Percentiles rank a stretch among this genome's conserved stretches.
Evolutionary conservation across 2,888 invertebrate genomes (phyloP).

Genomic region (Ophion ventricosus): DNA sequence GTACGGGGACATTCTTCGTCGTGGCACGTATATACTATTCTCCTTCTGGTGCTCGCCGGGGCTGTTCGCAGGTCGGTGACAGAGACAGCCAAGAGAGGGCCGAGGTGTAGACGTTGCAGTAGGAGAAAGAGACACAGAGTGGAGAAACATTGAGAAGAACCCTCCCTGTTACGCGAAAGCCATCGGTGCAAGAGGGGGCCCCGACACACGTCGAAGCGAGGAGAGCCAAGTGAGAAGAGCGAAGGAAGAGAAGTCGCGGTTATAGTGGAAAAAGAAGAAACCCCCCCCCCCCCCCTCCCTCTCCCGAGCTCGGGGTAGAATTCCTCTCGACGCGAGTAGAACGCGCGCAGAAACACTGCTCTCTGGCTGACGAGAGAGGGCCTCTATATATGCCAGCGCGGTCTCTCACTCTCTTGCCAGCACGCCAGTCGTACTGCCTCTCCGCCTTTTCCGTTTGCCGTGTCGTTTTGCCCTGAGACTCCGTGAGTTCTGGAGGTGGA

Average conservation of each 20-base stretch:
- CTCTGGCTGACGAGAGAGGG: conserved; percentile 53
- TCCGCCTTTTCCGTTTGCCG: conserved; percentile 64
- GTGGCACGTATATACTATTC: conserved; percentile 72
- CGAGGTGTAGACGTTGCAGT: conserved; percentile 43
- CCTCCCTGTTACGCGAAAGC: conserved; percentile 40
- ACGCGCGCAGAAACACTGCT: conserved; percentile 69
- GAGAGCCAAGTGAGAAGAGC: conserved; percentile 73
- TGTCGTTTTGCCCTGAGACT: conserved; percentile 51
- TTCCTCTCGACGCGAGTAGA: conserved; percentile 68
- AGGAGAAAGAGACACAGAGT: conserved; percentile 64
- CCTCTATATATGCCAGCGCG: conserved; percentile 56
- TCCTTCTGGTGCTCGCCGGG: conserved; percentile 56
- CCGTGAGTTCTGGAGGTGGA: conserved; percentile 52
- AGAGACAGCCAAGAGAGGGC: conserved; percentile 65
- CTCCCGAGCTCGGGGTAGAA: conserved; percentile 71
- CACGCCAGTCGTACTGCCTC: conserved; percentile 66
- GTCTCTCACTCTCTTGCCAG: conserved; percentile 82
- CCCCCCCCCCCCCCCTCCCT: conserved; percentile 75
- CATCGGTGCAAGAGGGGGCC: conserved; percentile 65
- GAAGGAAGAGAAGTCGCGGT: conserved; percentile 69
- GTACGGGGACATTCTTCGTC: conserved; percentile 79
- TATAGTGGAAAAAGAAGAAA: conserved; percentile 78
- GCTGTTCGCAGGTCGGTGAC: conserved; percentile 69
- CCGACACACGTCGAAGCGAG: conserved; percentile 57
- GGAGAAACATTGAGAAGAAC: conserved; percentile 64